These are phyloP conservation scores for Cariama cristata DNA, from an alignment of 2,113 vertebrate genomes.

Conservation along the genomic window DNA sequence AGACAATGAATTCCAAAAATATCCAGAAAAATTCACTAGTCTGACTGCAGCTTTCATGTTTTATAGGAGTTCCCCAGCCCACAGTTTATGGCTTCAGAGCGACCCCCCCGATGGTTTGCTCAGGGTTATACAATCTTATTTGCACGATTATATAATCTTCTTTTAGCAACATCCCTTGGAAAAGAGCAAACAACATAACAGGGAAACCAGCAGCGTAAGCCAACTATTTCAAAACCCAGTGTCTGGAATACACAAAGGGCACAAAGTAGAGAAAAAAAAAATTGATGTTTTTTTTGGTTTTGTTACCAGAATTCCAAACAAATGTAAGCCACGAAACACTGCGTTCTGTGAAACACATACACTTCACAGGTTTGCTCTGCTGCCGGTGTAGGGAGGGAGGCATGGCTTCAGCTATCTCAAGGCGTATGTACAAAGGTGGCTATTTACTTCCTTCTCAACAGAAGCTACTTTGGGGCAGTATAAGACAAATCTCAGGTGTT, in stretches of 20 bases:
- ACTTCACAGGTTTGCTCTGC: conserved; percentile 25
- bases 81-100: neutral
- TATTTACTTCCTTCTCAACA: neutral
- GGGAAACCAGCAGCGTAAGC: conserved; percentile 56
- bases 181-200: conserved; percentile 72
- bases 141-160: conserved; percentile 78
- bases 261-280: neutral
- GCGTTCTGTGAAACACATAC: conserved; percentile 28
- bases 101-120: conserved; percentile 40
- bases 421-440: neutral
- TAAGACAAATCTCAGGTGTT: neutral
- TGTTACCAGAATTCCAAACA: conserved; percentile 26
- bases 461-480: neutral
- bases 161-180: conserved; percentile 75
- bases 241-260: conserved; percentile 64
- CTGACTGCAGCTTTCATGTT: neutral
- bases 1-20: conserved; percentile 20
- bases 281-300: conserved; percentile 12
- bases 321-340: neutral
- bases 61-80: neutral
- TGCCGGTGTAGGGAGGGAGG: neutral
- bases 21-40: neutral
- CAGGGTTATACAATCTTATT: conserved; percentile 65
- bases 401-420: neutral
- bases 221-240: conserved; percentile 64